phyloP scores from a whole-genome alignment of 2,797 vertebrate genomes.

The Allobates femoralis region DNA sequence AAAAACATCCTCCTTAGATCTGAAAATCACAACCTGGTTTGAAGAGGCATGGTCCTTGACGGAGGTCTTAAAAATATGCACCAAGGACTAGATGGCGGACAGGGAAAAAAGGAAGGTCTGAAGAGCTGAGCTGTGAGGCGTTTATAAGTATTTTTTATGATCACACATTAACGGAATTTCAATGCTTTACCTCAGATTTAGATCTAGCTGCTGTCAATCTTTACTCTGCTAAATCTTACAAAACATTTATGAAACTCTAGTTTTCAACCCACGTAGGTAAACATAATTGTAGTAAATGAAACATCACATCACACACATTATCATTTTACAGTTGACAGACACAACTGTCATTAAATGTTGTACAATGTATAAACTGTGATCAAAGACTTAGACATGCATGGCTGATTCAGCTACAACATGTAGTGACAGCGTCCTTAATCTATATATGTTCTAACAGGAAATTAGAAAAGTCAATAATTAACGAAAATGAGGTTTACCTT shows the following conservation, averaged over 20 bases:
- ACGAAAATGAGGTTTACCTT: not conserved
- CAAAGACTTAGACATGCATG: not conserved
- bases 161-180: not conserved
- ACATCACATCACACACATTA: not conserved
- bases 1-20: too few relatives aligned
- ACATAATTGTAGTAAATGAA: not conserved
- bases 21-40: too few relatives aligned
- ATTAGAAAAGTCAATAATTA: not conserved
- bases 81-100: too few relatives aligned
- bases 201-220: not conserved
- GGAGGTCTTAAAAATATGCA: too few relatives aligned
- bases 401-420: not conserved
- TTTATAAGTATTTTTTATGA: too few relatives aligned
- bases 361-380: constrained; percentile 4
- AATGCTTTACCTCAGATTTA: not conserved
- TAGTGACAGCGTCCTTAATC: not conserved
- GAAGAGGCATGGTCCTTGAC: too few relatives aligned
- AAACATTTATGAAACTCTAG: not conserved
- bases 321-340: not conserved
- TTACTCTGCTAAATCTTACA: not conserved
- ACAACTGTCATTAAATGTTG: not conserved
- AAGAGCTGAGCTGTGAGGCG: too few relatives aligned
- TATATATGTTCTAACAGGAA: not conserved
- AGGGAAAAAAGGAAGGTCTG: too few relatives aligned
- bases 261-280: not conserved